Evolutionary conservation across 2,113 vertebrate species (phyloP).

Genomic region (Origma solitaria): DNA sequence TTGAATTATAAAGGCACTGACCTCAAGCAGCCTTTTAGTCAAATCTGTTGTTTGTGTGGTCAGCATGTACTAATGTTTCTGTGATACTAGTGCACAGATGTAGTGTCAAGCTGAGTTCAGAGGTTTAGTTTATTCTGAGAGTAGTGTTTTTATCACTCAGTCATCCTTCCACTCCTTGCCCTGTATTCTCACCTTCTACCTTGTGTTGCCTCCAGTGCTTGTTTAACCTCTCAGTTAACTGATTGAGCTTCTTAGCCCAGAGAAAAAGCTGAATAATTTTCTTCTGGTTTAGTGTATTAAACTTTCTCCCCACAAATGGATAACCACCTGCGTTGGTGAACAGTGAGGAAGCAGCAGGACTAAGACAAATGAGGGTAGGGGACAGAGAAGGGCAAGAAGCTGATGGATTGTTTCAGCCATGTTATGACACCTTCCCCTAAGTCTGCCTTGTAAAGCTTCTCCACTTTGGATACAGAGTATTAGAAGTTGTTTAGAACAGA

Average conservation of each 20-base stretch:
- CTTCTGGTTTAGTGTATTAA: neutral
- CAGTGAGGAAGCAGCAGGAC: neutral
- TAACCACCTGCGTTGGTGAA: neutral
- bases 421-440: neutral
- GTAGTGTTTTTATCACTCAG: neutral
- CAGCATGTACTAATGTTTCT: neutral
- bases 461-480: neutral
- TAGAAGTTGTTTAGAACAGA: neutral
- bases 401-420: neutral
- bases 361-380: neutral
- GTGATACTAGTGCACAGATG: neutral
- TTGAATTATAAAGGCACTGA: conserved; percentile 25
- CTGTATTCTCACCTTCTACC: neutral
- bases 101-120: neutral
- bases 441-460: neutral
- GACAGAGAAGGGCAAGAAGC: neutral
- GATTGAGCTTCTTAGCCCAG: neutral
- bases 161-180: neutral
- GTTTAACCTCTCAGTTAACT: neutral
- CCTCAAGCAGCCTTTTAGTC: neutral
- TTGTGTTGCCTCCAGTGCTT: neutral
- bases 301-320: neutral
- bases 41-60: neutral
- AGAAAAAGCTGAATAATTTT: neutral
- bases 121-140: neutral